A percentile compares a stretch with the other conserved stretches of the same genome.
Evolutionary conservation across 2,888 invertebrate genomes (phyloP).

Genomic region (Bellardia bayeri): DNA sequence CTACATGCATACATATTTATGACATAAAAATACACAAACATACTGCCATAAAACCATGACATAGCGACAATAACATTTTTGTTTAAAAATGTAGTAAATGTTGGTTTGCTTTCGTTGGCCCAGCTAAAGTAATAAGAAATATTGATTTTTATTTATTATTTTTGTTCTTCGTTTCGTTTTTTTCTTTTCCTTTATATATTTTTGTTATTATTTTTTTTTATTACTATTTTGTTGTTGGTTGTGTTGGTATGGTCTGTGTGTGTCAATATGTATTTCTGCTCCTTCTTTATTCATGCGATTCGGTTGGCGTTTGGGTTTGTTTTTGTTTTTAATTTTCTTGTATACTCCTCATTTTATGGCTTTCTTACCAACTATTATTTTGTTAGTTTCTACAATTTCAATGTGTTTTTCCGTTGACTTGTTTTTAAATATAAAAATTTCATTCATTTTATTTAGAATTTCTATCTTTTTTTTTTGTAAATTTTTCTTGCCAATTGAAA

Average conservation of each 20-base stretch:
- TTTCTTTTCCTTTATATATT: not conserved
- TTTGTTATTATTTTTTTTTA: conserved; percentile 8
- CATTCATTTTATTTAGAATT: not conserved
- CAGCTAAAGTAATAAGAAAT: conserved; percentile 3
- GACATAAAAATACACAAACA: not conserved
- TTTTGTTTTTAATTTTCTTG: conserved; percentile 7
- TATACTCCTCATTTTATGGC: conserved; percentile 26
- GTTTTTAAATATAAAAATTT: not conserved
- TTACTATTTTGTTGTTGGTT: conserved; percentile 7
- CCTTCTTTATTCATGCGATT: not conserved
- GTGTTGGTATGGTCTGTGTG: not conserved
- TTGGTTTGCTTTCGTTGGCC: not conserved
- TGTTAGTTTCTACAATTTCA: conserved; percentile 11
- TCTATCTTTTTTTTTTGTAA: not conserved
- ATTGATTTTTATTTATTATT: conserved; percentile 50
- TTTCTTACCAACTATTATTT: conserved; percentile 28
- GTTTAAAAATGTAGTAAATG: not conserved
- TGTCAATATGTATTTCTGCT: not conserved
- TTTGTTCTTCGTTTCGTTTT: not conserved
- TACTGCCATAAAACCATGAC: not conserved
- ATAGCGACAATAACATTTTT: not conserved
- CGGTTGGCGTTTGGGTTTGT: not conserved
- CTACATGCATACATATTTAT: not conserved
- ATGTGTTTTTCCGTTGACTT: not conserved
- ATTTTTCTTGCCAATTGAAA: not conserved